These are phyloP conservation scores for Pteropus rufus DNA, from an alignment of 2,797 vertebrate species.

Conservation along the genomic window DNA sequence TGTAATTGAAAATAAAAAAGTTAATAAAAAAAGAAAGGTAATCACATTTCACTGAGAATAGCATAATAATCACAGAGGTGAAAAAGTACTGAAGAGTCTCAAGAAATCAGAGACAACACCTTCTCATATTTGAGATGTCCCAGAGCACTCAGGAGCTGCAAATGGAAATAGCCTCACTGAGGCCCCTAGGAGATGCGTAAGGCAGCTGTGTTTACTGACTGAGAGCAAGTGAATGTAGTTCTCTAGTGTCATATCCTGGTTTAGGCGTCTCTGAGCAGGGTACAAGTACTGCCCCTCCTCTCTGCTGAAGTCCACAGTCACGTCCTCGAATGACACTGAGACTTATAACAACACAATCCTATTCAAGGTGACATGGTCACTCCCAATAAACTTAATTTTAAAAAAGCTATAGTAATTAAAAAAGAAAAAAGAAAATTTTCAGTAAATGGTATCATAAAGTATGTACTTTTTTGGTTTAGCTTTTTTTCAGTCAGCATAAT, in stretches of 20 bases:
- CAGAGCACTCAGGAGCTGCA: not conserved
- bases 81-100: not conserved
- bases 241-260: conserved; percentile 78
- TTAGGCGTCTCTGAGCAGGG: conserved; percentile 72
- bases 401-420: no score
- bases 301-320: conserved; percentile 54
- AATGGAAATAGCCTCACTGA: not conserved
- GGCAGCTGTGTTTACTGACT: conserved; percentile 63
- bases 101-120: not conserved
- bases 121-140: not conserved
- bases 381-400: no score
- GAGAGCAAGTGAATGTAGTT: conserved; percentile 77
- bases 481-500: no score
- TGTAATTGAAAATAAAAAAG: no score
- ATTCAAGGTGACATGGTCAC: no score
- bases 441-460: no score
- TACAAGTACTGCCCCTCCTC: conserved; percentile 73
- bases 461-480: no score
- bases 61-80: not conserved
- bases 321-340: not conserved
- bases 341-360: no score
- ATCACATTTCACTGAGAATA: conserved; percentile 6
- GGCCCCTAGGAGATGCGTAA: not conserved
- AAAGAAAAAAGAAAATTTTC: no score
- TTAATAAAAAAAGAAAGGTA: not conserved